Evolutionary conservation across 2,888 invertebrate species (phyloP), one percentile per base, ranked within the genome.

Genomic region (Drosophila mercatorum): DNA sequence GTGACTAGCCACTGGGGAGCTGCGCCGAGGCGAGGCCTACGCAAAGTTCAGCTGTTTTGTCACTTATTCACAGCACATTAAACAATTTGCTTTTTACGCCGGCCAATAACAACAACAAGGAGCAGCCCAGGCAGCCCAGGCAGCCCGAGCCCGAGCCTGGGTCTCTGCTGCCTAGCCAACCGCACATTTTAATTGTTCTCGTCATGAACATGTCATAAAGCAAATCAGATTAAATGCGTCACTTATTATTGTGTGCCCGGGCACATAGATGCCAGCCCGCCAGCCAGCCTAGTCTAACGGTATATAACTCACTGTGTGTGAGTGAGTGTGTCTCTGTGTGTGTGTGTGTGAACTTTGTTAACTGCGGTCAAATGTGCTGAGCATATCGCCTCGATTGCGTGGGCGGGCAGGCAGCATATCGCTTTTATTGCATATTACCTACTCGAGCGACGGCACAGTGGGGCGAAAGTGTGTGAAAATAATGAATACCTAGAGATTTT

Each of bases 181-280:
- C 89, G 89, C 89, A 89, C 88, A 86, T 90, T 87, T 88, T 90
- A 88, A 91, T 91, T 91, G 89, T 88, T 84, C 84, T 87, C 88
- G 89, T 90, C 90, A 91, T 90, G 90, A 90, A 89, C 91, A 91
- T 89, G 89, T 87, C 90, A 89, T 89, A 89, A 90, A 89, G 90
- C 88, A 89, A 90, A 89, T 90, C 90, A 87, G 89, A 89, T 89
- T 89, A 89, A 90, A 89, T 88, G 87, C 88, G 88, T 89, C 83
- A 87, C 88, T 86, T 89, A 86, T 89, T 89, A 89, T 86, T 86
- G 89, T 80, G 78, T 75, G 81, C 83, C 80, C 55, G 62, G 68
- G 72, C 65, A 44, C 51, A 62, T 47, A 67, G 53, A 64, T 47
- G 60, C 59, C 46, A 57, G 14, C 28, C 53, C 34, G 17, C 26